A percentile compares a stretch with the other conserved stretches of the same genome.
Evolutionary conservation across 2,888 invertebrate genomes (phyloP).

Genomic region (Steinernema hermaphroditum): DNA sequence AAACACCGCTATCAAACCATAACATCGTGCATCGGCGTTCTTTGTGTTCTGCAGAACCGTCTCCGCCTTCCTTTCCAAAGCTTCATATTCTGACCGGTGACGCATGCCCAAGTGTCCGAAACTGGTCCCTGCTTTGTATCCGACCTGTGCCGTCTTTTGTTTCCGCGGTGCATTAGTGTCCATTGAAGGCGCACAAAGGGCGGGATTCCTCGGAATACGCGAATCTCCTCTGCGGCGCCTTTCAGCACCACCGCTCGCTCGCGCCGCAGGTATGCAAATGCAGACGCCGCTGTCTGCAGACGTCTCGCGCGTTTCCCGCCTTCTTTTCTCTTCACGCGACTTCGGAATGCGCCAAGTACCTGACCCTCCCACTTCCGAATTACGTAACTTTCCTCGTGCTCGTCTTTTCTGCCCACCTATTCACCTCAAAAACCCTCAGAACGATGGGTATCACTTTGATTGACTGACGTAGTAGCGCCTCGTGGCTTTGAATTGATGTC

Average conservation of each 20-base stretch:
- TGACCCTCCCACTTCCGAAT: not conserved
- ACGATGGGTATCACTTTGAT: not conserved
- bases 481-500: not conserved
- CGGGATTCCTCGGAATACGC: too few species aligned
- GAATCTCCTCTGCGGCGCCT: too few species aligned
- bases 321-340: not conserved
- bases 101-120: too few species aligned
- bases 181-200: too few species aligned
- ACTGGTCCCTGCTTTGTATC: too few species aligned
- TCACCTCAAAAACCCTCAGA: constrained; percentile 1
- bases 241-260: not conserved
- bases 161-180: too few species aligned
- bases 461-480: not conserved
- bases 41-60: too few species aligned
- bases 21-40: too few species aligned
- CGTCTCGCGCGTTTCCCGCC: not conserved
- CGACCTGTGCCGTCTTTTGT: too few species aligned
- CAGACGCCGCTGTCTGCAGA: not conserved
- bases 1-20: not conserved
- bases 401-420: not conserved
- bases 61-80: too few species aligned
- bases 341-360: not conserved
- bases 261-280: not conserved
- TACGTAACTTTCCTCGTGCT: not conserved
- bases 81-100: too few species aligned